Base-by-base conservation (phyloP, 2,113 vertebrate species). In the Apteryx owenii region DNA sequence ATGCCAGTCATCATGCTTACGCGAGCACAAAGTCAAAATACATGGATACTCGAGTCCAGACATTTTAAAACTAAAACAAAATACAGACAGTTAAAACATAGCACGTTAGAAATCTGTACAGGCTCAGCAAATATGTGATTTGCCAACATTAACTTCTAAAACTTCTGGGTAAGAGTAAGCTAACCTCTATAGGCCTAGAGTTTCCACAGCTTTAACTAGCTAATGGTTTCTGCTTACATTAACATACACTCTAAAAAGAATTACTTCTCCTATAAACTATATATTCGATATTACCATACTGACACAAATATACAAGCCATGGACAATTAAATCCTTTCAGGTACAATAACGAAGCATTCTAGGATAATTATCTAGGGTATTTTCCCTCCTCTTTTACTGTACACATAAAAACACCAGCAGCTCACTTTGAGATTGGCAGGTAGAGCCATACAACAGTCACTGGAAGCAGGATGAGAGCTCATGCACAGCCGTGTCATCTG, bases 31-130 rank as follows among this genome's bases (percentile, higher is more conserved):
- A 44, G 54, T 51, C 62, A 81, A 97, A 94, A 85, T 48, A 66
- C 20, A 88, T 53, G 12, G 86, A 91, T 75, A 53, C 19, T 92
- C 40, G 78, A 88, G 29, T 53, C 8, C 6, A 94, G 76, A 66
- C 61, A 58, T 80, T 89, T 81, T 82, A 94, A 89, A 97, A 95
- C 87, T 38, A 89, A 64, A 64, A 40, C 16, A 85, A 91, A 88
- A 92, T 10, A 86, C 9, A 72, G 22, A 48, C 8, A 84, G 53
- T 71, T 91, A 94, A 94, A 94, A 80, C 13, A 77, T 50, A 64
- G 19, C 0, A 0, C 81, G 42, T 56, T 33, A 38, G 7, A 88
- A 81, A 89, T 7, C 21, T 33, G 40, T 48, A 88, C 71, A 70
- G 19, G 31, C 60, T 90, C 64, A 61, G 25, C 68, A 91, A 93